Base-by-base conservation (phyloP, 2,888 invertebrate species). In the Cyaniris semiargus region DNA sequence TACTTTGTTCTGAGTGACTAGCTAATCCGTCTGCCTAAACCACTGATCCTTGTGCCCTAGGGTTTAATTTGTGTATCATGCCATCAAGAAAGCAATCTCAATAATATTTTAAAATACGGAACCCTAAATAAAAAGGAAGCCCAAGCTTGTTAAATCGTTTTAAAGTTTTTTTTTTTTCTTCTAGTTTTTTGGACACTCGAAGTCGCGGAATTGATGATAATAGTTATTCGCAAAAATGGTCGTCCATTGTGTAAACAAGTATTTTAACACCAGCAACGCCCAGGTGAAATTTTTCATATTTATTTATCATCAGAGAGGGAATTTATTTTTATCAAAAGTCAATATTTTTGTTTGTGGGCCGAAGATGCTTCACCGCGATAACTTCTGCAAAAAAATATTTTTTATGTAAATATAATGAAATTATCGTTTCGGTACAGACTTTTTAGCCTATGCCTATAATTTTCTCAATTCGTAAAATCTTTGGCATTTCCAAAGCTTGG, bases 271-370 rank as follows among this genome's bases (percentile, higher is more conserved):
- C 5, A 27, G 27, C 27, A 66, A 15, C 15, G 83, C 84, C 84
- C 83, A 84, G 83, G 77, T 81, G 81, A 81, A 74, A 48, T 53
- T 44, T n/a, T 44, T 48, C 48, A 74, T 53, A 53, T 48, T 72
- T 23, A 44, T 74, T 74, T 27, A 66, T 27, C 27, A 31, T 27
- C 48, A 48, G 44, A 18, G 23, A 23, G 15, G 7, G 31, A 72
- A 72, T 21, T 72, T 27, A 27, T 27, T 74, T 74, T 74, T 74
- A 15, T 48, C 15, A 13, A 72, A 72, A 23, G 74, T 23, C 38
- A 44, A 74, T 72, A 48, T 74, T 53, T 74, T 27, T 74, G 53
- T 18, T 27, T 15, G 74, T 48, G 53, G 27, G 53, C 15, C 27
- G 10, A 23, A 23, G 53, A 74, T 74, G 23, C 7, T 31, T 23